Evolutionary conservation across 2,888 invertebrate species (phyloP).

Genomic region (Limnephilus lunatus): DNA sequence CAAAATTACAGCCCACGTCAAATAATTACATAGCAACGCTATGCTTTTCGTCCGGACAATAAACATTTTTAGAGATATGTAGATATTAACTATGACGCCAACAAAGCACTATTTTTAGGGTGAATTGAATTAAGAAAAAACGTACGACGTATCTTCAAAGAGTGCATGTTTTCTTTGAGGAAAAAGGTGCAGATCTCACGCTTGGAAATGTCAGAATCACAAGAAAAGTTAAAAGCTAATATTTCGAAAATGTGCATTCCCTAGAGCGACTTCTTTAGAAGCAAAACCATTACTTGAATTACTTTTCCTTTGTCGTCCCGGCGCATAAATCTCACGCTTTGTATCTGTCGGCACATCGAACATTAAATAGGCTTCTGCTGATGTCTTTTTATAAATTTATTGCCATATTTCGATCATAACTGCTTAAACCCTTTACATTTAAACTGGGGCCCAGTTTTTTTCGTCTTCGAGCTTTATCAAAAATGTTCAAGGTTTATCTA

Average conservation of each 20-base stretch:
- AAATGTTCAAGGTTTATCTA: neutral
- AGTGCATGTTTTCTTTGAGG: neutral
- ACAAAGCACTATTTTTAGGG: too few relatives aligned
- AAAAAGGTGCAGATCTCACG: neutral
- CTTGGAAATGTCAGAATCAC: neutral
- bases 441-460: neutral
- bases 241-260: neutral
- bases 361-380: constrained; percentile 31
- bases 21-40: too few relatives aligned
- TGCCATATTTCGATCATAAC: constrained; percentile 29
- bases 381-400: constrained; percentile 16
- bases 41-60: too few relatives aligned
- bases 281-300: neutral
- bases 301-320: neutral
- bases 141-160: neutral
- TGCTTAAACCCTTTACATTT: constrained; percentile 7
- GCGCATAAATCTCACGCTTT: neutral
- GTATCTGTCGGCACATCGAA: neutral
- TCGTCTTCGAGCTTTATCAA: constrained; percentile 19
- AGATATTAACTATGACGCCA: too few relatives aligned
- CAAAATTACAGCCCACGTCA: too few relatives aligned
- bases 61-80: too few relatives aligned
- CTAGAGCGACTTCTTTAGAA: neutral
- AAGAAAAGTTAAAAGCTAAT: neutral
- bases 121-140: neutral